Evolutionary conservation across 2,888 invertebrate species (phyloP).

Genomic region (Taphrorychus bicolor): DNA sequence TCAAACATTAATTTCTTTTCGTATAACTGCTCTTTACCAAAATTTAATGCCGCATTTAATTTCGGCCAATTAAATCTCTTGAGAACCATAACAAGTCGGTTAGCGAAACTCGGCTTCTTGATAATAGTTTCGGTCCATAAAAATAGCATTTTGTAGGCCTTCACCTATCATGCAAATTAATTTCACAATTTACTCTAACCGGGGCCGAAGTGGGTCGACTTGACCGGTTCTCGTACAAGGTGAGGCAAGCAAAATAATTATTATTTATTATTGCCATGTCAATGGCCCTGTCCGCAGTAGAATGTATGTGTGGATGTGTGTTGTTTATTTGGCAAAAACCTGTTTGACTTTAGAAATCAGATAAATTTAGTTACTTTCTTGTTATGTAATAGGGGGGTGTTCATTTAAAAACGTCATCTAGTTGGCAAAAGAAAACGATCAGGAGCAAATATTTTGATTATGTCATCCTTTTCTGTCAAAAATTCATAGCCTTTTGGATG

Average conservation of each 20-base stretch:
- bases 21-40: too few species aligned
- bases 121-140: constrained; percentile 11
- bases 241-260: constrained; percentile 31
- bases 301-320: constrained; percentile 4
- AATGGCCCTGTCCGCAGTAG: constrained; percentile 20
- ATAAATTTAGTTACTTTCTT: too few species aligned
- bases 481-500: too few species aligned
- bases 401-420: too few species aligned
- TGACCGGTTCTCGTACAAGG: constrained; percentile 34
- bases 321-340: neutral
- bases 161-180: constrained; percentile 39
- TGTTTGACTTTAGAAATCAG: neutral
- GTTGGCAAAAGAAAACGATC: too few species aligned
- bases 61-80: neutral
- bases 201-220: constrained; percentile 29
- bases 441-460: too few species aligned
- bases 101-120: neutral
- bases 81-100: neutral
- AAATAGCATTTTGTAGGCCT: constrained; percentile 34
- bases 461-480: too few species aligned
- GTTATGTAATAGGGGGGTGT: too few species aligned
- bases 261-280: constrained; percentile 16
- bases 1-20: too few species aligned
- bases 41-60: too few species aligned
- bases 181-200: constrained; percentile 28